These are phyloP conservation scores for Corynorhinus townsendii DNA, from an alignment of 2,113 vertebrate genomes.

Conservation along the genomic window DNA sequence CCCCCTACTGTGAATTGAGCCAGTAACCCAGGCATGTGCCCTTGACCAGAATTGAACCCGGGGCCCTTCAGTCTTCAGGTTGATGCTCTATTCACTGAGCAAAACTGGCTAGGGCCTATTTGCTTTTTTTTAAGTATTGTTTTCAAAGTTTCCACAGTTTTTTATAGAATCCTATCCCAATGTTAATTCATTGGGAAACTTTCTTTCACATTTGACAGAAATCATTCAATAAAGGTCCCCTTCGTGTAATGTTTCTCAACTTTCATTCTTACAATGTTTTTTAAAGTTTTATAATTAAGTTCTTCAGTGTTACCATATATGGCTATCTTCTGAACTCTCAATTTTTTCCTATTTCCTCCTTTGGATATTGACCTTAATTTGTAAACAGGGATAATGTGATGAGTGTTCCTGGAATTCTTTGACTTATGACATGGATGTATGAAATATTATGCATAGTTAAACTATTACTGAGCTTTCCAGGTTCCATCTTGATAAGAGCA, in stretches of 20 bases:
- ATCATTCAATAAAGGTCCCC: neutral
- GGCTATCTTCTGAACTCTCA: neutral
- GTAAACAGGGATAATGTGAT: neutral
- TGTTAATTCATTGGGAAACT: neutral
- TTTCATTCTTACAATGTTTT: neutral
- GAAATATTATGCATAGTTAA: neutral
- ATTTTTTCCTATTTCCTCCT: neutral
- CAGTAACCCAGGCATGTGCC: too few relatives aligned
- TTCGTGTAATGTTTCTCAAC: neutral
- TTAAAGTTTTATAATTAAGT: neutral
- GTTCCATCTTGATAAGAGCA: neutral
- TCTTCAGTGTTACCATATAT: neutral
- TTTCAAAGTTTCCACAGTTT: neutral
- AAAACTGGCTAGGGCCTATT: neutral
- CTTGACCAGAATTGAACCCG: too few relatives aligned
- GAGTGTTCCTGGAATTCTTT: neutral
- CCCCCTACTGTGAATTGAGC: too few relatives aligned
- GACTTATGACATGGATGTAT: neutral
- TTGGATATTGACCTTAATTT: conserved; percentile 10
- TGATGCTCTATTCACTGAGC: too few relatives aligned
- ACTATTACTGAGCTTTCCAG: neutral
- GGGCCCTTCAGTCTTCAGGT: too few relatives aligned
- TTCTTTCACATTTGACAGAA: neutral
- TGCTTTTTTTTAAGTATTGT: neutral
- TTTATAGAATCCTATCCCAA: neutral